A percentile compares a stretch with the other conserved stretches of the same genome.
phyloP scores from a whole-genome alignment of 2,797 vertebrate species.

The Sternotherus odoratus region DNA sequence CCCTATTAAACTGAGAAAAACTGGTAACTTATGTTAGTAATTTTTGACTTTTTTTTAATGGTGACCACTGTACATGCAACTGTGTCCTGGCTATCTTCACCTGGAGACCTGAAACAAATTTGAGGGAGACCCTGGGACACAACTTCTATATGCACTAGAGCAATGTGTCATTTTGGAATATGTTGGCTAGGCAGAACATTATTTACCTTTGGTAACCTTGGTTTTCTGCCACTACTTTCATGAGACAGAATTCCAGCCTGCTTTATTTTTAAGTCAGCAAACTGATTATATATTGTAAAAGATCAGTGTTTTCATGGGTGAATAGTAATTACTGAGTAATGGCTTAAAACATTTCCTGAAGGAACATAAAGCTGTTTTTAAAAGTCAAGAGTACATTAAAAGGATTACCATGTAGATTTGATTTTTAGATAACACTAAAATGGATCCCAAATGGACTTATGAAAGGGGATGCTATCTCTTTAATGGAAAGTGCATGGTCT shows the following conservation, averaged over 20 bases:
- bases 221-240: slow-evolving; percentile 48
- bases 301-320: slow-evolving; percentile 83
- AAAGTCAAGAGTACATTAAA: slow-evolving; percentile 91
- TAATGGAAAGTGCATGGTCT: slow-evolving; percentile 94
- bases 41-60: background rate
- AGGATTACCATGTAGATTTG: slow-evolving; percentile 92
- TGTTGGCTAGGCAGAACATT: background rate
- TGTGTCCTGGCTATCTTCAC: background rate
- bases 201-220: slow-evolving; percentile 58
- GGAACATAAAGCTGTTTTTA: slow-evolving; percentile 84
- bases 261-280: slow-evolving; percentile 74
- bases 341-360: slow-evolving; percentile 88
- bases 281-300: slow-evolving; percentile 78
- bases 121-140: background rate
- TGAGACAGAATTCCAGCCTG: slow-evolving; percentile 65
- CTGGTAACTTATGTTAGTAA: background rate
- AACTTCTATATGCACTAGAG: background rate
- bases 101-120: background rate
- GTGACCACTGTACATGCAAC: background rate
- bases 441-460: slow-evolving; percentile 94
- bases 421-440: slow-evolving; percentile 94
- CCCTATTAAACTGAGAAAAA: background rate
- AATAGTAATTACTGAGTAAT: slow-evolving; percentile 86
- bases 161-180: slow-evolving; percentile 14
- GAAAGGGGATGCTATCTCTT: slow-evolving; percentile 94